These are phyloP conservation scores for Narcine bancroftii DNA, from an alignment of 2,113 vertebrate species.

Conservation along the genomic window DNA sequence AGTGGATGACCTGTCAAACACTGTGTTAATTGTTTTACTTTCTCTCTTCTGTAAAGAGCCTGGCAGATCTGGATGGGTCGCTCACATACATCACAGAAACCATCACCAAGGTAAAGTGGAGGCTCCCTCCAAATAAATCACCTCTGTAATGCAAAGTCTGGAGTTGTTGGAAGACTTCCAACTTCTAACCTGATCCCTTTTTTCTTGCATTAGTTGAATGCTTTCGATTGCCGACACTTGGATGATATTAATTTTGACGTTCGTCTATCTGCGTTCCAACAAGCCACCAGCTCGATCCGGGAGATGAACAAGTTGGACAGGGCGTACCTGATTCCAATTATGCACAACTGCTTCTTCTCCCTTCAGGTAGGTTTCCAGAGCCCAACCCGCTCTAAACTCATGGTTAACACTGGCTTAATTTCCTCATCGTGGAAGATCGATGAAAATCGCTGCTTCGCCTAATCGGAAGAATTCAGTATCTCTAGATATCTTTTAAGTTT, in stretches of 20 bases:
- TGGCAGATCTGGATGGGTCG: slow-evolving; percentile 71
- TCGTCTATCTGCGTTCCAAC: slow-evolving; percentile 78
- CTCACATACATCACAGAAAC: slow-evolving; percentile 76
- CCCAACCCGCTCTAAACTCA: too few relatives aligned
- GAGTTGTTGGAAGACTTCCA: accelerated
- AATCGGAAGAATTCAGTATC: not conserved
- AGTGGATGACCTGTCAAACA: not conserved
- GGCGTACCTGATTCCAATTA: slow-evolving; percentile 66
- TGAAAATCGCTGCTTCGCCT: not conserved
- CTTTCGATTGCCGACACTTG: slow-evolving; percentile 82
- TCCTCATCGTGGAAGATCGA: not conserved
- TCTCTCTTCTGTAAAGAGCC: slow-evolving; percentile 57
- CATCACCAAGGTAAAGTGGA: slow-evolving; percentile 63
- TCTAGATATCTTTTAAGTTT: not conserved
- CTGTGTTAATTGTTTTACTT: not conserved
- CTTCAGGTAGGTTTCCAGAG: slow-evolving; percentile 64
- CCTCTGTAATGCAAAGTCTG: not conserved
- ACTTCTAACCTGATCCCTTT: not conserved
- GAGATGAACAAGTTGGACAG: slow-evolving; percentile 74
- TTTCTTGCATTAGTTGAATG: slow-evolving; percentile 68
- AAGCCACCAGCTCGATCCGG: slow-evolving; percentile 58
- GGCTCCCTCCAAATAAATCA: not conserved
- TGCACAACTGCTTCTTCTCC: slow-evolving; percentile 91
- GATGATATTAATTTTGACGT: slow-evolving; percentile 87
- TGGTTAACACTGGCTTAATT: not conserved